A percentile compares a stretch with the other conserved stretches of the same genome.
These are phyloP conservation scores for Dermatemys mawii DNA, from an alignment of 2,113 vertebrate genomes.

Conservation along the genomic window DNA sequence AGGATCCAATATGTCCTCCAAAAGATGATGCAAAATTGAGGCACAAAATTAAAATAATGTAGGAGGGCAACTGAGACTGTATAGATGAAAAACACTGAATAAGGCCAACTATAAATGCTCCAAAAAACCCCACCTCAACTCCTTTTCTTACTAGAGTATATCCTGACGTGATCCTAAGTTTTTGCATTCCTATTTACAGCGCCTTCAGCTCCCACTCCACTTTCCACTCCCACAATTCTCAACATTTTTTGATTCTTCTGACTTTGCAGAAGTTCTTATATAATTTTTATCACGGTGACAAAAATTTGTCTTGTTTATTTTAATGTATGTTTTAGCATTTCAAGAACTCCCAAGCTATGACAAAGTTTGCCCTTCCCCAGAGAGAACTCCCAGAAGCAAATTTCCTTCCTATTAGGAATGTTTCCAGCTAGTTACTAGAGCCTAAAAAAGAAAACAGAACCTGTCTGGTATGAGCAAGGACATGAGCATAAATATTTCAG, in stretches of 20 bases:
- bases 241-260: neutral
- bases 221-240: neutral
- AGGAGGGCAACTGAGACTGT: neutral
- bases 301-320: neutral
- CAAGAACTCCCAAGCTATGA: neutral
- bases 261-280: neutral
- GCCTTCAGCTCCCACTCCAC: neutral
- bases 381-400: neutral
- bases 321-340: neutral
- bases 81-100: neutral
- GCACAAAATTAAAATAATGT: neutral
- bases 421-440: neutral
- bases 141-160: neutral
- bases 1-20: neutral
- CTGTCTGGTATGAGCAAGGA: neutral
- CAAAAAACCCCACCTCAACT: neutral
- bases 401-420: neutral
- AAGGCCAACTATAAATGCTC: neutral
- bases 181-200: conserved; percentile 5
- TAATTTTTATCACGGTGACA: neutral
- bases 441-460: neutral
- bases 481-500: neutral
- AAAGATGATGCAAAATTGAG: neutral
- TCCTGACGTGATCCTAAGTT: neutral
- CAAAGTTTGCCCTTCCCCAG: neutral